These are phyloP conservation scores for Oryzias celebensis DNA, from an alignment of 2,113 vertebrate species.

Conservation along the genomic window DNA sequence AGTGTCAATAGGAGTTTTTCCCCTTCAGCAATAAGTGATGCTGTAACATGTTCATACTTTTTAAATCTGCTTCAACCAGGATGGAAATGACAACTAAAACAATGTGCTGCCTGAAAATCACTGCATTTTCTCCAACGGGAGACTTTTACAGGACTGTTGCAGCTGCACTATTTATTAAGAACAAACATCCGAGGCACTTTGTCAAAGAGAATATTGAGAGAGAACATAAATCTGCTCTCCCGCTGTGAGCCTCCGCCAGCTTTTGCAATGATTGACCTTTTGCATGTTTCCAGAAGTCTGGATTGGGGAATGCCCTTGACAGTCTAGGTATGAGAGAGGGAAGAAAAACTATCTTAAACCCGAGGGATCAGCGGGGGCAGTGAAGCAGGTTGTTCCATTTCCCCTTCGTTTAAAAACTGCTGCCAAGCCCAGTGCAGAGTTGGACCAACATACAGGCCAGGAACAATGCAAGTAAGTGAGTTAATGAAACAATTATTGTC, in stretches of 20 bases:
- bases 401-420: conserved; percentile 65
- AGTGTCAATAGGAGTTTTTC: conserved; percentile 62
- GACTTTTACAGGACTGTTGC: conserved; percentile 35
- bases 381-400: conserved; percentile 75
- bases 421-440: conserved; percentile 38
- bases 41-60: conserved; percentile 66
- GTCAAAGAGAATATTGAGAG: conserved; percentile 36
- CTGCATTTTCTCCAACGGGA: conserved; percentile 31
- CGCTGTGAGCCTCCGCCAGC: conserved; percentile 45
- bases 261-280: conserved; percentile 66
- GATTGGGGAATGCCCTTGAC: conserved; percentile 74
- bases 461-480: conserved; percentile 64
- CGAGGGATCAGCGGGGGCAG: conserved; percentile 70
- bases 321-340: conserved; percentile 56
- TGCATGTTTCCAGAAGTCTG: conserved; percentile 60
- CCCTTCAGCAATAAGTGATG: conserved; percentile 65
- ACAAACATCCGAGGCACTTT: conserved; percentile 44
- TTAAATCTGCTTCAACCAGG: conserved; percentile 45
- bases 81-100: conserved; percentile 64
- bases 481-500: conserved; percentile 76
- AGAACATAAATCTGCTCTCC: conserved; percentile 57
- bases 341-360: conserved; percentile 55
- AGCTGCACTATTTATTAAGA: conserved; percentile 53
- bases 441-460: conserved; percentile 52
- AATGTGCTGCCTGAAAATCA: conserved; percentile 51